Evolutionary conservation across 2,113 vertebrate genomes (phyloP), one percentile per base, ranked within the genome.

Genomic region (Ciconia boyciana): DNA sequence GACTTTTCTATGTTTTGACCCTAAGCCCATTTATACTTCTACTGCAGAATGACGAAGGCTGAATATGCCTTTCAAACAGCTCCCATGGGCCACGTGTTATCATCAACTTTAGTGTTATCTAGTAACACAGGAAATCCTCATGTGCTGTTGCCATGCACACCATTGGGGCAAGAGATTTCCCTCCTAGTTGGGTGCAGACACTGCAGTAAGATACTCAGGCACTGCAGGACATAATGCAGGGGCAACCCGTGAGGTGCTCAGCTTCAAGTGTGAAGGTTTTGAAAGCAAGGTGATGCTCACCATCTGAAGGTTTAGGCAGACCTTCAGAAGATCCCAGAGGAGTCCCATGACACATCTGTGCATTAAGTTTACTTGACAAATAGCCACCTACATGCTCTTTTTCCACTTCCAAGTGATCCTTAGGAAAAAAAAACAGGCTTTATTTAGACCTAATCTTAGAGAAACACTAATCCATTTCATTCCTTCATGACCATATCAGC

Each of bases 121-220:
- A 18, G 39, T 22, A 65, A 75, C 49, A 74, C 20, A 29, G 17
- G 25, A 83, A 71, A 61, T 32, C 41, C 24, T 61, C 24, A 60
- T 0, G 0, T 19, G 20, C 69, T 86, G 16, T 25, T 76, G 49
- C 10, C 20, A 51, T 29, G 58, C 20, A 14, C 13, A 25, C 4
- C 3, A 16, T 62, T n/a, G 29, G 48, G 34, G 48, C 36, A 57
- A 52, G 36, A 41, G 31, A 25, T 26, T 69, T 87, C 29, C 16
- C 28, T 51, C 36, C 49, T 41, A 10, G 13, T 0, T 48, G 71
- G 19, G 19, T 25, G 71, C 15, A 32, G 39, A 34, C 18, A 18
- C 19, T 49, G 25, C 1, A 0, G 6, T 26, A 39, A 41, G 24
- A 51, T 3, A 7, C 15, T 36, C 22, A 8, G 48, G 41, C 13